Evolutionary conservation across 2,797 vertebrate species (phyloP), one percentile per base, ranked within the genome.

Genomic region (Macrochelys suwanniensis): DNA sequence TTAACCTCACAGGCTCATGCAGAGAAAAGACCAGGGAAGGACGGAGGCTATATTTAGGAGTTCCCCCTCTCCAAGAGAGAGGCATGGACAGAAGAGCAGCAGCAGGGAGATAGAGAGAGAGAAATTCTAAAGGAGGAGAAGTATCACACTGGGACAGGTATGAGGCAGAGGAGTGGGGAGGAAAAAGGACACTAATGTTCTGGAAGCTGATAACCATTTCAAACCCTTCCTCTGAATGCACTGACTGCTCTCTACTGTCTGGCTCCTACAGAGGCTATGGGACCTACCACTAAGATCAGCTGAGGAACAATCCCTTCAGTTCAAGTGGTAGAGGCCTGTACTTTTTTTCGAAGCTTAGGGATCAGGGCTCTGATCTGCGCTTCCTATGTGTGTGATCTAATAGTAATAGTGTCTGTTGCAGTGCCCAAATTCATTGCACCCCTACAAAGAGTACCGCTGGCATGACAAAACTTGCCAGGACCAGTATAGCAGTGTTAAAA

Each of bases 151-250:
- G 17, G 26, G 87, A 17, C 21, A 47, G 74, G 25, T 1, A 2
- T 33, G 76, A 42, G 33, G 83, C 28, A 74, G 8, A 78, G 16
- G 84, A 82, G 6, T 21, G 12, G 10, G 4, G 33, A 90, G 33
- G 78, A 92, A 31, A 45, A 49, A 77, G 65, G 5, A 13, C 4
- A 80, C 28, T 83, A 49, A 59, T 88, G 19, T 71, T 56, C 51
- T 3, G 42, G 1, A 8, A 13, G 94, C 86, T 12, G 16, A 11
- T 87, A 90, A 53, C 26, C 81, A 94, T 95, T 28, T 25, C 57
- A 65, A 71, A 31, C 19, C 77, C 50, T 23, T 53, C 16, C 68
- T 91, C 80, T 65, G 68, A 71, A 71, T 23, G 21, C 21, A 71
- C 13, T 23, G 37, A 5, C 68, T 71, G 68, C 10, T 42, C 37